Evolutionary conservation across 1,140 invertebrate genomes (phyloP).

Genomic region (Caligus rogercresseyi): DNA sequence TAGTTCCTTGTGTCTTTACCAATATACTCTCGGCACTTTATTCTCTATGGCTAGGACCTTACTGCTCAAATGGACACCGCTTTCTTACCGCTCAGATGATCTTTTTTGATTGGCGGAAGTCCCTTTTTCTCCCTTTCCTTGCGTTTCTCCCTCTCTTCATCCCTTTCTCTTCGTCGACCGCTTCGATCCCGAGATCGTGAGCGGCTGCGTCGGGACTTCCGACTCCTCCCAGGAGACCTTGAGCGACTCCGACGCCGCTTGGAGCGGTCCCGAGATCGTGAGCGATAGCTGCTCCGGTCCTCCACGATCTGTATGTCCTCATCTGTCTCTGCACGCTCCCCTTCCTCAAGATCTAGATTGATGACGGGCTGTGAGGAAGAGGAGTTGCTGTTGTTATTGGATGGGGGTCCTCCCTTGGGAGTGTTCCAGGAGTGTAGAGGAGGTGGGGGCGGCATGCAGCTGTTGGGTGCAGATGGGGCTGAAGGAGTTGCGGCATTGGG

Average conservation of each 20-base stretch:
- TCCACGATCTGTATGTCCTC: conserved; percentile 15
- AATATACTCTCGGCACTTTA: too few relatives aligned
- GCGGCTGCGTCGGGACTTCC: conserved; percentile 30
- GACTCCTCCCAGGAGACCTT: conserved; percentile 30
- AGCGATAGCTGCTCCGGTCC: not conserved
- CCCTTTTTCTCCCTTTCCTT: conserved; percentile 57
- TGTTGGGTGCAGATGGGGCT: not conserved
- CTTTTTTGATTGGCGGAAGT: conserved; percentile 38
- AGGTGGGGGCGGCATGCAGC: not conserved
- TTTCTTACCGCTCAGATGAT: conserved; percentile 44
- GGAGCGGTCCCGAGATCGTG: conserved; percentile 27
- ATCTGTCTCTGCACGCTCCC: conserved; percentile 5
- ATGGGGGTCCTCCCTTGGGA: not conserved
- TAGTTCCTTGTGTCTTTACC: too few relatives aligned
- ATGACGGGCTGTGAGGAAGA: not conserved
- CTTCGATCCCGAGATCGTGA: conserved; percentile 40
- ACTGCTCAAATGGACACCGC: not conserved
- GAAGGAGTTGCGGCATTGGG: not conserved
- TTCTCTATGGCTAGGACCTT: too few relatives aligned
- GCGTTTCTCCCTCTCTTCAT: conserved; percentile 38
- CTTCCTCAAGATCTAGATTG: not conserved
- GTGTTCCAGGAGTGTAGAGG: not conserved
- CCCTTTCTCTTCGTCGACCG: conserved; percentile 37
- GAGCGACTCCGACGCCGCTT: conserved; percentile 27
- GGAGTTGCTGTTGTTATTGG: too few relatives aligned